These are phyloP conservation scores for Rhinichthys klamathensis DNA, from an alignment of 2,113 vertebrate genomes.

Conservation along the genomic window DNA sequence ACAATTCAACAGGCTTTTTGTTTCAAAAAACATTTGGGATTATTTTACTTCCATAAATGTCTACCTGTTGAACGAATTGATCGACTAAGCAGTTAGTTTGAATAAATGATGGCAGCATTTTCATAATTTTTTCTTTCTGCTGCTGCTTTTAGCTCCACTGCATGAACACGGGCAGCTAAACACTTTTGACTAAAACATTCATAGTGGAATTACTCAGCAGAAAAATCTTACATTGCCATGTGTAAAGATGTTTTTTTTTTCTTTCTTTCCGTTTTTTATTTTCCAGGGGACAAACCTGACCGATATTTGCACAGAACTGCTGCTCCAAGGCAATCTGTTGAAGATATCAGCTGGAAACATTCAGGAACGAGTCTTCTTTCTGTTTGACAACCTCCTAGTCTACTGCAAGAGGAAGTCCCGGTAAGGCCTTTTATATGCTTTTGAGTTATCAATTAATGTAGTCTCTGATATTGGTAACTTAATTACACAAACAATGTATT, in stretches of 20 bases:
- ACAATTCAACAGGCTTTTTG: no score
- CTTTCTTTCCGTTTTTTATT: background rate
- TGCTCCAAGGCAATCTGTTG: constrained; percentile 92
- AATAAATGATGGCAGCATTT: background rate
- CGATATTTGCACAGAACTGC: constrained; percentile 94
- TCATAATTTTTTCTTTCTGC: background rate
- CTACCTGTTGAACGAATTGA: background rate
- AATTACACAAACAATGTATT: background rate
- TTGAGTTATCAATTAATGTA: background rate
- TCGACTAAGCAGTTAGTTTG: background rate
- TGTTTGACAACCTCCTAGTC: constrained; percentile 98
- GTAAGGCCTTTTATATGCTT: constrained; percentile 68
- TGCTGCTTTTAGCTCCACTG: background rate
- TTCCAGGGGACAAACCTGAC: constrained; percentile 95
- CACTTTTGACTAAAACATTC: background rate
- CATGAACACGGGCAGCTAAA: background rate
- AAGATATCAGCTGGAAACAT: constrained; percentile 99
- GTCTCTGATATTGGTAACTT: background rate
- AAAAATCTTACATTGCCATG: background rate
- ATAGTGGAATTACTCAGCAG: background rate
- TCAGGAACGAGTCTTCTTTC: constrained; percentile 95
- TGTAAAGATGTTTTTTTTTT: background rate
- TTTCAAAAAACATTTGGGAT: no score
- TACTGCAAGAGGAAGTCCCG: constrained; percentile 99
- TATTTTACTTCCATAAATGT: no score